These are phyloP conservation scores for Scelioninae gen. 1 DNA, from an alignment of 2,888 invertebrate genomes.

Conservation along the genomic window DNA sequence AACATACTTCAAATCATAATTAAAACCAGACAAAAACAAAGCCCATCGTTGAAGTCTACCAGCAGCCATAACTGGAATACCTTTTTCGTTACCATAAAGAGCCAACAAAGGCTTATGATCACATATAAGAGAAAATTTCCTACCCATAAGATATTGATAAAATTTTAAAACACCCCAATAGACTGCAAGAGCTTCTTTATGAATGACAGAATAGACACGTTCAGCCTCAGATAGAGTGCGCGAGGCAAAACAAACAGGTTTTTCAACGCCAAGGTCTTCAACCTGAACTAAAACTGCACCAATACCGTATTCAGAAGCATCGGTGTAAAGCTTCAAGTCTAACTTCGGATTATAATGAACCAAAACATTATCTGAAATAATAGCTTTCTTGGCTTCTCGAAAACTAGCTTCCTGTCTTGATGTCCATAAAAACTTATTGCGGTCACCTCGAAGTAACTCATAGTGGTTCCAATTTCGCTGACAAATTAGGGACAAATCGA, in stretches of 20 bases:
- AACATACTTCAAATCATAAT: constrained; percentile 33
- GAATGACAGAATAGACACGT: constrained; percentile 77
- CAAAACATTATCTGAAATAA: constrained; percentile 24
- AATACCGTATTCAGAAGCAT: constrained; percentile 72
- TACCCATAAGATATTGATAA: constrained; percentile 79
- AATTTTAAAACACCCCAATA: constrained; percentile 78
- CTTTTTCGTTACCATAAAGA: constrained; percentile 42
- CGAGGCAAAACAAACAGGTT: constrained; percentile 76
- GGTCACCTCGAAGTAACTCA: not conserved
- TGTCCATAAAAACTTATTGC: not conserved
- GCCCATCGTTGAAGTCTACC: constrained; percentile 50
- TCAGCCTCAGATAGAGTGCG: constrained; percentile 75
- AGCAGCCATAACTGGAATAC: constrained; percentile 45
- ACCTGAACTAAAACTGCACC: constrained; percentile 76
- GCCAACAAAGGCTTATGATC: constrained; percentile 76
- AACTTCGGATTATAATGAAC: constrained; percentile 63
- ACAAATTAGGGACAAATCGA: constrained; percentile 20
- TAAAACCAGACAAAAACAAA: constrained; percentile 34
- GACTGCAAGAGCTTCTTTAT: constrained; percentile 78
- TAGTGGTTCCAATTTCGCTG: not conserved
- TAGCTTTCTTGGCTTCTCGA: constrained; percentile 19
- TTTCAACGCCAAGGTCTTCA: constrained; percentile 72
- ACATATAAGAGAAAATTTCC: constrained; percentile 74
- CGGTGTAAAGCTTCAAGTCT: constrained; percentile 48
- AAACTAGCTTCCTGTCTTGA: constrained; percentile 18